A percentile compares a stretch with the other conserved stretches of the same genome.
These are phyloP conservation scores for Linyphia triangularis DNA, from an alignment of 2,888 invertebrate genomes.

Conservation along the genomic window DNA sequence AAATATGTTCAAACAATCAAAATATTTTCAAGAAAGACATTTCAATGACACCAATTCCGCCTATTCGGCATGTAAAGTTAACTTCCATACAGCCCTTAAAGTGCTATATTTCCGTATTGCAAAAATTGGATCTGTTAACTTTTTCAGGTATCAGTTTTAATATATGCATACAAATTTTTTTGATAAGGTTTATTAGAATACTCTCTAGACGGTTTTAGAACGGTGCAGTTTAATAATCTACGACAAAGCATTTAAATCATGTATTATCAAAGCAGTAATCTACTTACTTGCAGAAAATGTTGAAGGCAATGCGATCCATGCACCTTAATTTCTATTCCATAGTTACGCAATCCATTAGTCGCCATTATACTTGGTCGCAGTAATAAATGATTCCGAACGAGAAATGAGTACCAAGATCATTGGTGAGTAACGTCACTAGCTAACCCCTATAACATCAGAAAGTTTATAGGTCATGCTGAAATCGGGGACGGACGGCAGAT, in stretches of 20 bases:
- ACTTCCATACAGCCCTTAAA: too few relatives aligned
- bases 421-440: not conserved
- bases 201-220: too few relatives aligned
- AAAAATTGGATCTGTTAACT: too few relatives aligned
- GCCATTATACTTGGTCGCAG: constrained; percentile 38
- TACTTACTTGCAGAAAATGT: constrained; percentile 66
- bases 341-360: constrained; percentile 56
- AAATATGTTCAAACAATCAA: too few relatives aligned
- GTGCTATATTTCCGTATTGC: too few relatives aligned
- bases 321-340: constrained; percentile 54
- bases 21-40: too few relatives aligned
- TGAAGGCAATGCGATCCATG: constrained; percentile 67
- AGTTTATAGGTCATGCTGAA: constrained; percentile 26
- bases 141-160: too few relatives aligned
- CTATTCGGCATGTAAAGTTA: too few relatives aligned
- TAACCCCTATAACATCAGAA: constrained; percentile 1
- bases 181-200: too few relatives aligned
- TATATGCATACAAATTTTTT: too few relatives aligned
- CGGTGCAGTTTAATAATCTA: too few relatives aligned
- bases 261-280: not conserved
- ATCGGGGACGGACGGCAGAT: constrained; percentile 1
- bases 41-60: too few relatives aligned
- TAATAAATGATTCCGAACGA: not conserved
- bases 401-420: constrained; percentile 1
- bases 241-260: not conserved